Evolutionary conservation across 2,888 invertebrate species (phyloP).

Genomic region (Nudaria mundana): DNA sequence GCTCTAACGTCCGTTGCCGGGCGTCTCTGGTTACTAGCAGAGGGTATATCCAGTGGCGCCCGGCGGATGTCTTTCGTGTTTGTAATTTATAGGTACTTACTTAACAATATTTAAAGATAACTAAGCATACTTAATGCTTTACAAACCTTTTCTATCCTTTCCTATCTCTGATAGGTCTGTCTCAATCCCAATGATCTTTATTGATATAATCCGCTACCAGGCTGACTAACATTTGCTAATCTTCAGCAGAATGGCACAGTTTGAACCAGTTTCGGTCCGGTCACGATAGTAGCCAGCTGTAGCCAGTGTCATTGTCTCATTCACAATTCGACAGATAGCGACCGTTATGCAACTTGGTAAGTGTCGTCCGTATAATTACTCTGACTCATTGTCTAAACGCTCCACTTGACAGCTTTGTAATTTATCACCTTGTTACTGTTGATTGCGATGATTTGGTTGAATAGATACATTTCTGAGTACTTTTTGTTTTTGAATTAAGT

Average conservation of each 20-base stretch:
- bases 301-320: conserved; percentile 26
- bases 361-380: conserved; percentile 56
- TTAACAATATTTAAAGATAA: no score
- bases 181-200: no score
- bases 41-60: no score
- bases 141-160: no score
- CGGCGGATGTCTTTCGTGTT: no score
- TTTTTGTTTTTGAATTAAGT: no score
- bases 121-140: no score
- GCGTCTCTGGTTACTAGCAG: no score
- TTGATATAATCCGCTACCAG: no score
- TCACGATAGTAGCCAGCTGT: conserved; percentile 36
- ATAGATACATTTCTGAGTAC: conserved; percentile 22
- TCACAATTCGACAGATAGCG: conserved; percentile 39
- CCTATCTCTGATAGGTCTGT: no score
- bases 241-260: conserved; percentile 18
- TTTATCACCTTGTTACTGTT: conserved; percentile 36
- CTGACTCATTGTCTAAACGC: conserved; percentile 48
- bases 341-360: conserved; percentile 44
- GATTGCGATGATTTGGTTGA: conserved; percentile 23
- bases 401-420: conserved; percentile 35
- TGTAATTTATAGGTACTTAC: no score
- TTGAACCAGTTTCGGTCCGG: conserved; percentile 38
- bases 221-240: conserved; percentile 20
- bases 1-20: no score